Percentiles rank a stretch among this genome's conserved stretches.
These are phyloP conservation scores for Cardinalis cardinalis DNA, from an alignment of 2,113 vertebrate species.

Conservation along the genomic window DNA sequence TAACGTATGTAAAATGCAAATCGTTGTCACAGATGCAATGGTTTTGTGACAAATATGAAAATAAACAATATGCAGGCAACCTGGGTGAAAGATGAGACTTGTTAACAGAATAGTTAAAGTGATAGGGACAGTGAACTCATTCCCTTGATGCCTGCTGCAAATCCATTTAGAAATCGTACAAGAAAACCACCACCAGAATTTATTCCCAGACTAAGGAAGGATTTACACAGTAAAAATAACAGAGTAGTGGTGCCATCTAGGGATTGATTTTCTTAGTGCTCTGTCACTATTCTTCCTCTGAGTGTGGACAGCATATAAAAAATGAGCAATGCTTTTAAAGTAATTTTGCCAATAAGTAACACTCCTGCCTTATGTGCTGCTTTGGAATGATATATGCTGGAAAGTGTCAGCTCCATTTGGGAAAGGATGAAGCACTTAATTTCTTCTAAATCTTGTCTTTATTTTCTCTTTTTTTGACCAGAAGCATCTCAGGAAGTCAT, in stretches of 20 bases:
- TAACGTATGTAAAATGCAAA: background rate
- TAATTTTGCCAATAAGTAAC: background rate
- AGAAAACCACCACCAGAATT: background rate
- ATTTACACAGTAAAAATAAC: background rate
- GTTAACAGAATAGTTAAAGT: background rate
- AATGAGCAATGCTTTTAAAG: background rate
- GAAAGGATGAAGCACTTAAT: background rate
- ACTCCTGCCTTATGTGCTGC: background rate
- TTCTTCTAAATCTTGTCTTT: background rate
- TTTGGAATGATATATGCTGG: background rate
- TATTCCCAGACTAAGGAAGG: background rate
- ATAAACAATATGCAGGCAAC: background rate
- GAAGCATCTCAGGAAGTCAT: background rate
- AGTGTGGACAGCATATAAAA: background rate
- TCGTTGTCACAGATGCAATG: accelerated
- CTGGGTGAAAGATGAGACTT: background rate
- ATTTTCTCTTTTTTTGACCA: background rate
- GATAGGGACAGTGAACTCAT: background rate
- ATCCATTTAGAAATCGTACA: background rate
- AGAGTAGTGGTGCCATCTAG: background rate
- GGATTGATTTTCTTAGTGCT: background rate
- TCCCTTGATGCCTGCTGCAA: background rate
- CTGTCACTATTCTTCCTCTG: background rate
- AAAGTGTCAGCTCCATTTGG: background rate
- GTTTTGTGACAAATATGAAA: background rate